Evolutionary conservation across 2,888 invertebrate genomes (phyloP).

Genomic region (Laspeyria flexula): DNA sequence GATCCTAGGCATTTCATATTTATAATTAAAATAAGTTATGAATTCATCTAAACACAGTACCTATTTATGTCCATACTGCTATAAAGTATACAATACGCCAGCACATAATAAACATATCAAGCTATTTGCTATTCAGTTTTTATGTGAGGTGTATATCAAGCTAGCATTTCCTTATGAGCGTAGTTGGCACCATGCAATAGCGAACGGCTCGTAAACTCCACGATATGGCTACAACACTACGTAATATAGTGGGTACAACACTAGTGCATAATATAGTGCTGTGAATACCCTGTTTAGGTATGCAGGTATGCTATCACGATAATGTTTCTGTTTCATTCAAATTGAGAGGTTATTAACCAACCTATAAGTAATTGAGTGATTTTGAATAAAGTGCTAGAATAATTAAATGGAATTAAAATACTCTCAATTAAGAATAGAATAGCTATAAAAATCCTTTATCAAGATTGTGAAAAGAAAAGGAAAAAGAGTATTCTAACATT

Average conservation of each 20-base stretch:
- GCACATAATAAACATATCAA: slow-evolving; percentile 7
- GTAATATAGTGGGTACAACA: slow-evolving; percentile 8
- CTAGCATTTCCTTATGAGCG: slow-evolving; percentile 19
- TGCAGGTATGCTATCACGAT: slow-evolving; percentile 7
- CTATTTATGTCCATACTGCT: background rate
- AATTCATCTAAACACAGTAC: no score
- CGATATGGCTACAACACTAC: slow-evolving; percentile 6
- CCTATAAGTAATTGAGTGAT: no score
- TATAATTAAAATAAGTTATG: no score
- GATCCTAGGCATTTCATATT: no score
- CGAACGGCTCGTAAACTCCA: slow-evolving; percentile 10
- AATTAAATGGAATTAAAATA: background rate
- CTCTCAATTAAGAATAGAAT: slow-evolving; percentile 4
- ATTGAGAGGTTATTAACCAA: background rate
- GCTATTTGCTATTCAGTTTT: slow-evolving; percentile 9
- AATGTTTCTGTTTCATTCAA: background rate
- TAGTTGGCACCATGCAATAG: slow-evolving; percentile 25
- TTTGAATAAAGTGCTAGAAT: no score
- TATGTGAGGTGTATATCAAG: slow-evolving; percentile 14
- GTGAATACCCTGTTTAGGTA: slow-evolving; percentile 2
- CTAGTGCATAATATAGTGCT: slow-evolving; percentile 4
- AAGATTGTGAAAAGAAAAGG: slow-evolving; percentile 3
- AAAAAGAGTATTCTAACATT: slow-evolving; percentile 2
- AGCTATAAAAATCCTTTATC: slow-evolving; percentile 2
- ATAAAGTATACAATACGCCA: background rate